A percentile compares a stretch with the other conserved stretches of the same genome.
These are phyloP conservation scores for Rhinoderma darwinii DNA, from an alignment of 2,113 vertebrate genomes.

Conservation along the genomic window DNA sequence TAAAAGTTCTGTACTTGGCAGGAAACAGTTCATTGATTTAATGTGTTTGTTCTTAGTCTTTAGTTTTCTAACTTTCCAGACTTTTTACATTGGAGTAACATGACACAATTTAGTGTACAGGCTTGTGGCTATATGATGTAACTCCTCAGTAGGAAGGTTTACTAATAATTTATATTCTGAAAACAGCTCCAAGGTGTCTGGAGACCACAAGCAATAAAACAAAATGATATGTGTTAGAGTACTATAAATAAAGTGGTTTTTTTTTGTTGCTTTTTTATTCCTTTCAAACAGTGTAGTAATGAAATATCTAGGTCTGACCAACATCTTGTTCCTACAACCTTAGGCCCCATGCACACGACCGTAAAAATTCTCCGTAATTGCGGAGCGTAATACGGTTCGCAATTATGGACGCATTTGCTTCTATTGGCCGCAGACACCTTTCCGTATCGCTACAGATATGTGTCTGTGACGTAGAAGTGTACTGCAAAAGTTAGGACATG, in stretches of 20 bases:
- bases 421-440: too few species aligned
- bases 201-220: constrained; percentile 2
- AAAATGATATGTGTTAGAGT: not conserved
- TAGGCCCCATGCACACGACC: too few species aligned
- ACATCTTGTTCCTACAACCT: not conserved
- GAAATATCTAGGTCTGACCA: not conserved
- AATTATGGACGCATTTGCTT: too few species aligned
- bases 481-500: too few species aligned
- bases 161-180: constrained; percentile 2
- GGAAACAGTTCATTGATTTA: not conserved
- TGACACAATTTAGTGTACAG: not conserved
- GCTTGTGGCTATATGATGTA: constrained; percentile 7
- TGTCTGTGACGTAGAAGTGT: too few species aligned
- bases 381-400: too few species aligned
- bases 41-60: not conserved
- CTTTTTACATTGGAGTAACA: not conserved
- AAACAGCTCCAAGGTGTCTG: not conserved
- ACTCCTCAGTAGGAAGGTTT: not conserved
- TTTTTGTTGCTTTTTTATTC: too few species aligned
- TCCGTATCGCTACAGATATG: too few species aligned
- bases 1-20: not conserved
- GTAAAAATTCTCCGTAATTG: too few species aligned
- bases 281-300: not conserved
- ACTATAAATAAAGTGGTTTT: not conserved
- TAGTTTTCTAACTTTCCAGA: not conserved